Evolutionary conservation across 2,113 vertebrate species (phyloP), one percentile per base, ranked within the genome.

Genomic region (Aspidoscelis tigris): DNA sequence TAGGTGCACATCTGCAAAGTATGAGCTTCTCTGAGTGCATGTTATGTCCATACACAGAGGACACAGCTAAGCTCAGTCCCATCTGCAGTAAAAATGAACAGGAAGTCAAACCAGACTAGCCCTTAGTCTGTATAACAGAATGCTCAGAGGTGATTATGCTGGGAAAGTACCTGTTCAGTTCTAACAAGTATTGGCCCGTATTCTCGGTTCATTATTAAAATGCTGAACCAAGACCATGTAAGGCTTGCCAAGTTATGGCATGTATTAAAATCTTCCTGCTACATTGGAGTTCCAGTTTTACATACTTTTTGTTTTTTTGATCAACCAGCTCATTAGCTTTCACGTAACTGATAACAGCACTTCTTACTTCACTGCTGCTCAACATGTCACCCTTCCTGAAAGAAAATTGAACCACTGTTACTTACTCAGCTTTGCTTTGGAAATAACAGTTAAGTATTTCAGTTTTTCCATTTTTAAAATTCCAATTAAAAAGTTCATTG

Each of bases 251-350:
- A 61, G 33, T 64, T 7, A 21, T 10, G 10, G 33, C 33, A 33
- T 4, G 39, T 14, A n/a, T 44, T 71, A 21, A 20, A 1, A n/a
- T 50, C 41, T 44, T 50, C 47, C 26, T 73, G 53, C 2, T 33
- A 50, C n/a, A 26, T 6, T 2, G 12, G 7, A 26, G 76, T 39
- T 76, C 6, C 1, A 0, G 0, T 50, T 72, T 74, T 39, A 94
- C 97, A 97, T 92, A 99, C 99, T 98, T 99, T 82, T 98, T 98
- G 92, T 99, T 98, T 79, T 93, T 92, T 85, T 96, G 94, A 92
- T 98, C 95, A 76, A 99, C 97, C 79, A 99, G 80, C 76, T 98
- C 96, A 0, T 99, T 98, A 33, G 74, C 95, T 95, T 99, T 99
- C 84, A 97, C 97, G 0, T 98, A 99, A 71, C 96, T 96, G 50